Percentiles rank a stretch among this genome's conserved stretches.
These are phyloP conservation scores for Pitta sordida DNA, from an alignment of 2,113 vertebrate species.

Conservation along the genomic window DNA sequence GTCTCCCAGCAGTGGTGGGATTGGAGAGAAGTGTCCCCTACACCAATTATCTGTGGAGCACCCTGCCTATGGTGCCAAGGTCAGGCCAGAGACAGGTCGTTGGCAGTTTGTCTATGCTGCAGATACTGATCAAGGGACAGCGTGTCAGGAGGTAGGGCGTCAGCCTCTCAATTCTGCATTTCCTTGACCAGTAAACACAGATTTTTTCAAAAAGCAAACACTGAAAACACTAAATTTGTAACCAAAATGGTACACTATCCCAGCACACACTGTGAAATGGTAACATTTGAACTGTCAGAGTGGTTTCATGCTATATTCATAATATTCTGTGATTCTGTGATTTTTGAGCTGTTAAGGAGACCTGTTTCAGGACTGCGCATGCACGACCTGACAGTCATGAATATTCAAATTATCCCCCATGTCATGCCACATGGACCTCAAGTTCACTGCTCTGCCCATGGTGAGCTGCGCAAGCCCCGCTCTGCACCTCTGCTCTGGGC, in stretches of 20 bases:
- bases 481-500: no score
- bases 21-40: not conserved
- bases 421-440: no score
- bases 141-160: not conserved
- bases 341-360: no score
- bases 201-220: not conserved
- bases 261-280: not conserved
- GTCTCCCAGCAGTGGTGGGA: not conserved
- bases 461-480: no score
- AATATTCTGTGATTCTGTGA: no score
- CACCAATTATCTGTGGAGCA: no score
- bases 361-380: no score
- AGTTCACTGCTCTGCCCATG: no score
- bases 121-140: fast-evolving
- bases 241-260: not conserved
- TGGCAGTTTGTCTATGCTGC: not conserved
- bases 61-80: fast-evolving
- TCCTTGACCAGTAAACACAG: not conserved
- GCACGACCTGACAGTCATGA: no score
- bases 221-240: not conserved
- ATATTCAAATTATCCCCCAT: no score
- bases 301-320: not conserved
- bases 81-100: fast-evolving
- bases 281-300: not conserved
- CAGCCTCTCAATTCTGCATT: not conserved